A percentile compares a stretch with the other conserved stretches of the same genome.
phyloP scores from a whole-genome alignment of 2,888 invertebrate genomes.

The Endotricha flammealis region DNA sequence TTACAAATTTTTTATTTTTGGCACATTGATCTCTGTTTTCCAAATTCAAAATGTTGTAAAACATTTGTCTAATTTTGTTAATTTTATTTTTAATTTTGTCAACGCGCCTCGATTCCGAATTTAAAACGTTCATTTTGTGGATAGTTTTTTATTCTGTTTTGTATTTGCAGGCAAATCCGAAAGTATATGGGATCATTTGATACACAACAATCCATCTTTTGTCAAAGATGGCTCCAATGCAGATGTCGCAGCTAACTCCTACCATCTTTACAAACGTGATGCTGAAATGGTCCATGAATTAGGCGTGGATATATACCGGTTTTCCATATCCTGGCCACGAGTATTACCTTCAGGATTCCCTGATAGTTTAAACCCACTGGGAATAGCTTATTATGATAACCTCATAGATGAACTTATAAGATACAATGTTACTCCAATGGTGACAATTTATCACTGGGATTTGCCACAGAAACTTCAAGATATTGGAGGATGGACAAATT shows the following conservation, averaged over 20 bases:
- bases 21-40: too few species aligned
- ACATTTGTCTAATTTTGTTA: too few species aligned
- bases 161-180: constrained; percentile 77
- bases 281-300: constrained; percentile 80
- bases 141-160: too few species aligned
- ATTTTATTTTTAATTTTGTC: too few species aligned
- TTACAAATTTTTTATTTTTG: too few species aligned
- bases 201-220: constrained; percentile 68
- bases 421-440: constrained; percentile 83
- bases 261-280: constrained; percentile 81
- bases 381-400: constrained; percentile 86
- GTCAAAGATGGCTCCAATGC: constrained; percentile 78
- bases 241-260: constrained; percentile 84
- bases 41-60: too few species aligned
- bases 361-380: constrained; percentile 82
- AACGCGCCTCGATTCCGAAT: too few species aligned
- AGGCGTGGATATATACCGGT: constrained; percentile 82
- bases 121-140: too few species aligned
- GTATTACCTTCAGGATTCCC: constrained; percentile 84
- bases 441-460: constrained; percentile 86
- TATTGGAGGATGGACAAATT: constrained; percentile 83
- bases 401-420: constrained; percentile 84
- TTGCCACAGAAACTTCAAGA: constrained; percentile 81
- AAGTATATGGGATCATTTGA: constrained; percentile 80
- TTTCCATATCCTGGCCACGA: constrained; percentile 87